Conservation (phyloP, 2,113 vertebrate genomes). For the Dromiciops gliroides region DNA sequence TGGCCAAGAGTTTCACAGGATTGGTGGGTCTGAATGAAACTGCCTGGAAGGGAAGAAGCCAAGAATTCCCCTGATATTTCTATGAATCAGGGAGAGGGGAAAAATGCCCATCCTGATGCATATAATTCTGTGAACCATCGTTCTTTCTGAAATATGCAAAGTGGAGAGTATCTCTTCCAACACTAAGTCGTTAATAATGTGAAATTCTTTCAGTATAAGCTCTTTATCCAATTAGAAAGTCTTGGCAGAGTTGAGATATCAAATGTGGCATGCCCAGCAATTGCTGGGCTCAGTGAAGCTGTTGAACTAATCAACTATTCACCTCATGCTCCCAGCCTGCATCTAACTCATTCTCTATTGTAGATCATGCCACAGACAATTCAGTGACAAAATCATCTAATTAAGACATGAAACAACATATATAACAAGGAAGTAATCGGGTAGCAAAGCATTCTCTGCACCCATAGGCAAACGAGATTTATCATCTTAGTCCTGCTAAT, state of each 20-base stretch:
- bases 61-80: not conserved
- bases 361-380: not conserved
- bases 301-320: not conserved
- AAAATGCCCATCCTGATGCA: not conserved
- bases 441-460: not conserved
- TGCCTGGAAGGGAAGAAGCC: not conserved
- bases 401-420: not conserved
- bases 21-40: not conserved
- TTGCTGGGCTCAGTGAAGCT: not conserved
- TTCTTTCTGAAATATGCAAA: not conserved
- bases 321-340: not conserved
- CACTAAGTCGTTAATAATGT: not conserved
- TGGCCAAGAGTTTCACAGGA: not conserved
- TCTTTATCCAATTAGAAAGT: not conserved
- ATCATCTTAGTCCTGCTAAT: not conserved
- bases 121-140: not conserved
- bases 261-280: not conserved
- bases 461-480: not conserved
- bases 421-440: not conserved
- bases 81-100: not conserved
- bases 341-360: not conserved
- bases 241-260: not conserved
- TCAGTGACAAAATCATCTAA: not conserved
- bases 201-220: not conserved
- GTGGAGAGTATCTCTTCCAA: not conserved